Base-by-base conservation (phyloP, 2,113 vertebrate genomes). In the Dicaeum eximium region DNA sequence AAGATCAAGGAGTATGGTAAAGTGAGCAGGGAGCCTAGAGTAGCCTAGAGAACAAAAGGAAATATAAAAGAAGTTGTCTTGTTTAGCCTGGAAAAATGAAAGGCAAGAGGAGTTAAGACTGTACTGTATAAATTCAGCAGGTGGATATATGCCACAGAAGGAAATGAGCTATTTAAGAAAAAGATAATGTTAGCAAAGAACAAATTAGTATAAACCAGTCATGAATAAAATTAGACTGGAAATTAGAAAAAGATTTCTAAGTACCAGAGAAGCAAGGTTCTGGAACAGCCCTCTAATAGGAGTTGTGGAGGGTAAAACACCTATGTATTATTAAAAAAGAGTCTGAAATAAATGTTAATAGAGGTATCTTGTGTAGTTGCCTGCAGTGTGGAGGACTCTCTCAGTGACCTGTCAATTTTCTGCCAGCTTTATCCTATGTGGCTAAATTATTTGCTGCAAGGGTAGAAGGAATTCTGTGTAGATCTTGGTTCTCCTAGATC, bases 151-250 rank as follows among this genome's bases (percentile, higher is more conserved):
- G 70, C 57, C 81, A 79, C 31, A 66, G 62, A 83, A 88, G n/a
- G 62, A 93, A 92, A 95, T 70, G 74, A 93, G 66, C 74, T 96
- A 92, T 80, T 97, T 90, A 90, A 96, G 75, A 45, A 75, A 92
- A 94, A 93, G 74, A 93, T 88, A 94, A 86, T 45, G 54, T 73
- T 95, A 77, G 35, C 4, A 94, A 94, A 85, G 74, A 93, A 93
- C 45, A 92, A 82, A 93, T 95, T 93, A 90, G 25, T 87, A 61
- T 93, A 91, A 95, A 79, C 22, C 88, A 96, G 78, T 87, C 92
- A 94, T 95, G 94, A 97, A 93, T 96, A 97, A 96, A 96, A 94
- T 95, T 95, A 75, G 66, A 47, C 82, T 44, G 75, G 62, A 88
- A 92, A 95, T 88, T 90, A 92, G 79, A 92, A 90, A 90, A 91